phyloP scores from a whole-genome alignment of 1,140 invertebrate species.

The Oreohelix idahoensis region DNA sequence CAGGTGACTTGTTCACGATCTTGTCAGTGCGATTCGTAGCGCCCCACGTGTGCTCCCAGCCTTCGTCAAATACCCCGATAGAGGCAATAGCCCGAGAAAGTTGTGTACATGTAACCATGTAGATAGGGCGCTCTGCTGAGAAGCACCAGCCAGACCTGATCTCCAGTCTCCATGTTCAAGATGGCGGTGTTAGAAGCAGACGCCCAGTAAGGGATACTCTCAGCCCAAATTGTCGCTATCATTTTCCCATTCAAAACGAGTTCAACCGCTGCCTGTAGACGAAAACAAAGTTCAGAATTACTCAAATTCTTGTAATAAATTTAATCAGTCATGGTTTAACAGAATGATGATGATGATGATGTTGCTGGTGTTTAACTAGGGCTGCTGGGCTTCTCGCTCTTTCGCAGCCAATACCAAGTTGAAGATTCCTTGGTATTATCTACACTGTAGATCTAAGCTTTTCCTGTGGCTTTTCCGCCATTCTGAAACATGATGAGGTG shows the following conservation, averaged over 20 bases:
- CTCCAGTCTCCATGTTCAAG: constrained; percentile 61
- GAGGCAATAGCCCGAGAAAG: constrained; percentile 69
- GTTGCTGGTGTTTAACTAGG: too few species aligned
- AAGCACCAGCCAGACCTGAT: constrained; percentile 69
- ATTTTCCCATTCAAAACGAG: constrained; percentile 65
- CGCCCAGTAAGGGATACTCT: constrained; percentile 71
- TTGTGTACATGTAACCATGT: constrained; percentile 72
- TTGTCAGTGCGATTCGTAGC: background rate
- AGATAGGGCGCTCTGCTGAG: constrained; percentile 64
- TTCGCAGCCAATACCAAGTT: too few species aligned
- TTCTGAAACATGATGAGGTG: too few species aligned
- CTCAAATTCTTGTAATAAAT: too few species aligned
- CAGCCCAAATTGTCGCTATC: constrained; percentile 71
- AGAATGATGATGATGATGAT: too few species aligned
- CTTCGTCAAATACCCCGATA: constrained; percentile 56
- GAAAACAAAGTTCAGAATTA: too few species aligned
- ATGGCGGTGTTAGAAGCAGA: constrained; percentile 69
- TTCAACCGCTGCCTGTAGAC: constrained; percentile 68
- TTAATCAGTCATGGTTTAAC: too few species aligned
- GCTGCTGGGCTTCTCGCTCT: too few species aligned
- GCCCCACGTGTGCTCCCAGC: background rate
- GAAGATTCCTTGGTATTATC: too few species aligned
- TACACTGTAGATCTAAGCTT: too few species aligned
- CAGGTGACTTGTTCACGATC: background rate
- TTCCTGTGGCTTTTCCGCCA: too few species aligned